These are phyloP conservation scores for Notodromas monacha DNA, from an alignment of 2,888 invertebrate species.

Conservation along the genomic window DNA sequence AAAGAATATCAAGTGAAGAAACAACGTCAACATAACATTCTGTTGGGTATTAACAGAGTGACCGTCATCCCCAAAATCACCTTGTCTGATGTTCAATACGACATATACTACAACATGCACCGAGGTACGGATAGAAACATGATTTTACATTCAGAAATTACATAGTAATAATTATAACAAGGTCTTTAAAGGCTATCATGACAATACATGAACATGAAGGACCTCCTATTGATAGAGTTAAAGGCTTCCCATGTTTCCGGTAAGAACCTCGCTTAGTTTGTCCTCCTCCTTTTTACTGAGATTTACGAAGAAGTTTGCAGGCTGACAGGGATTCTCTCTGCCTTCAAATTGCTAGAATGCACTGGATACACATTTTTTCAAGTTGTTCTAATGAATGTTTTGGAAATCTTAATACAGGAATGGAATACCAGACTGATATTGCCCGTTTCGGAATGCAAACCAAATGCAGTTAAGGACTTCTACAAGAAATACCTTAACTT, in stretches of 20 bases:
- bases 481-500: not conserved
- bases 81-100: slow-evolving; percentile 2
- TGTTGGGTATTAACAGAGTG: slow-evolving; percentile 4
- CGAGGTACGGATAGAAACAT: slow-evolving; percentile 4
- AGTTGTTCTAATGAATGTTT: slow-evolving; percentile 4
- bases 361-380: slow-evolving; percentile 2
- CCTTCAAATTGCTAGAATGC: slow-evolving; percentile 2
- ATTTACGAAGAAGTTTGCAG: slow-evolving; percentile 4
- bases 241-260: not conserved
- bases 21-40: slow-evolving; percentile 4
- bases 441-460: slow-evolving; percentile 4
- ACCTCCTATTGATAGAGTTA: too few relatives aligned
- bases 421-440: slow-evolving; percentile 2
- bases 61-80: slow-evolving; percentile 2
- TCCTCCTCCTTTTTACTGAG: too few relatives aligned
- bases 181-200: not conserved
- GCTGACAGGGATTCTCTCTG: slow-evolving; percentile 4
- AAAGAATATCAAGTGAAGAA: slow-evolving; percentile 2
- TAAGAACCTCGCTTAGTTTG: not conserved
- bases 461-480: not conserved
- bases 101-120: slow-evolving; percentile 4
- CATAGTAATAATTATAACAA: not conserved
- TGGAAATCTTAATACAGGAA: slow-evolving; percentile 4
- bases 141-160: slow-evolving; percentile 1
- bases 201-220: not conserved